A percentile compares a stretch with the other conserved stretches of the same genome.
Conservation (phyloP, 2,888 invertebrate species). For the Cistogaster globosa region DNA sequence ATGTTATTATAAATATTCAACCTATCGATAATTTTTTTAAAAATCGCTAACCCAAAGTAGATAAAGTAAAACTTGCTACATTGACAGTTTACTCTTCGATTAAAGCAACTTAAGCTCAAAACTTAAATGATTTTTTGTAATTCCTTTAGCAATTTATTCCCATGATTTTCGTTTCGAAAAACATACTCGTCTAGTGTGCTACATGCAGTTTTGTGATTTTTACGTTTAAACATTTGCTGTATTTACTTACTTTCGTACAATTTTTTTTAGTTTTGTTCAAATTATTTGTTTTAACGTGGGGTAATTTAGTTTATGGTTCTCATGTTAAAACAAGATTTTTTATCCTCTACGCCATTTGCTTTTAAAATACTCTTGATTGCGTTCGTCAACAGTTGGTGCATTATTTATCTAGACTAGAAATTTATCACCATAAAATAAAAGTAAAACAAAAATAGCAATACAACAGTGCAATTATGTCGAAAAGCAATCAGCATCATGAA, state of each 20-base stretch:
- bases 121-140: conserved; percentile 47
- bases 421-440: conserved; percentile 39
- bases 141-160: conserved; percentile 71
- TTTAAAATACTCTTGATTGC: conserved; percentile 65
- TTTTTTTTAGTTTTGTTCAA: conserved; percentile 46
- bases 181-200: conserved; percentile 58
- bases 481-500: conserved; percentile 62
- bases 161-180: conserved; percentile 70
- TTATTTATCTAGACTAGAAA: conserved; percentile 68
- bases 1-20: too few relatives aligned
- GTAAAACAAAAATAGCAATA: conserved; percentile 18
- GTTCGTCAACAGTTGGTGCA: conserved; percentile 69
- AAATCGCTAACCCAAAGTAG: too few relatives aligned
- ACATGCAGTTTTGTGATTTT: conserved; percentile 53
- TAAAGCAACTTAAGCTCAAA: conserved; percentile 41
- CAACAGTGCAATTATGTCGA: conserved; percentile 66
- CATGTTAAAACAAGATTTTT: conserved; percentile 58
- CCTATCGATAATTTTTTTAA: too few relatives aligned
- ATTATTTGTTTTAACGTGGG: conserved; percentile 68
- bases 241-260: conserved; percentile 40
- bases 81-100: conserved; percentile 1
- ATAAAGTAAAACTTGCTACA: conserved; percentile 4
- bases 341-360: conserved; percentile 4
- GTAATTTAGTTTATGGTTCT: conserved; percentile 65
- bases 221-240: conserved; percentile 47